Evolutionary conservation across 1,140 invertebrate species (phyloP).

Genomic region (Drosophila simulans): DNA sequence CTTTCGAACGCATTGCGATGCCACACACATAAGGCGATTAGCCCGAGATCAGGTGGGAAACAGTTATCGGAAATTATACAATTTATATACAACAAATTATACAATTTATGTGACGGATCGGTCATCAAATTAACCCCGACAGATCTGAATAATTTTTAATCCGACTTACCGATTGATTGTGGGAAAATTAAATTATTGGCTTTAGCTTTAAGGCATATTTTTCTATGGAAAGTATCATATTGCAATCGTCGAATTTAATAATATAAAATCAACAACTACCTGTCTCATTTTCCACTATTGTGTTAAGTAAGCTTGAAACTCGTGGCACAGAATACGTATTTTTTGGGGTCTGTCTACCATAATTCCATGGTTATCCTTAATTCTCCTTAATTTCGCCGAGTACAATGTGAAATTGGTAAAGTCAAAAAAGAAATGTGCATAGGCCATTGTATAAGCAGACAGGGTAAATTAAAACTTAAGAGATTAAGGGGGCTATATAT

Average conservation of each 20-base stretch:
- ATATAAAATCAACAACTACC: too few relatives aligned
- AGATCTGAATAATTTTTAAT: constrained; percentile 18
- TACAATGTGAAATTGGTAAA: not conserved
- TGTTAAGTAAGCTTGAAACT: too few relatives aligned
- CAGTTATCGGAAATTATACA: constrained; percentile 36
- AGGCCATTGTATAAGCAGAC: constrained; percentile 30
- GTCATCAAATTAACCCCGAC: constrained; percentile 4
- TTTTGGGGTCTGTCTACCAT: not conserved
- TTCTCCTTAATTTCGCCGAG: not conserved
- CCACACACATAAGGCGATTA: constrained; percentile 52
- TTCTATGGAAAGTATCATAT: not conserved
- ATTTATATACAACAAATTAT: constrained; percentile 45
- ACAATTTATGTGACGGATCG: constrained; percentile 1
- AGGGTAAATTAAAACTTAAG: constrained; percentile 46
- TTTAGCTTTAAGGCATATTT: too few relatives aligned
- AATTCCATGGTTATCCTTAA: constrained; percentile 24
- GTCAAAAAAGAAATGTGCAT: not conserved
- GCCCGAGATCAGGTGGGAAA: constrained; percentile 16
- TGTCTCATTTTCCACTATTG: too few relatives aligned
- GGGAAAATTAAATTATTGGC: not conserved
- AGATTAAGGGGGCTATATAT: constrained; percentile 34
- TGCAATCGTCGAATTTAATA: too few relatives aligned
- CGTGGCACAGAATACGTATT: too few relatives aligned
- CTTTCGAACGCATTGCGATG: constrained; percentile 49
- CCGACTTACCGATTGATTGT: not conserved